Percentiles rank a stretch among this genome's conserved stretches.
Evolutionary conservation across 2,888 invertebrate species (phyloP).

Genomic region (Hypsopygia costalis): DNA sequence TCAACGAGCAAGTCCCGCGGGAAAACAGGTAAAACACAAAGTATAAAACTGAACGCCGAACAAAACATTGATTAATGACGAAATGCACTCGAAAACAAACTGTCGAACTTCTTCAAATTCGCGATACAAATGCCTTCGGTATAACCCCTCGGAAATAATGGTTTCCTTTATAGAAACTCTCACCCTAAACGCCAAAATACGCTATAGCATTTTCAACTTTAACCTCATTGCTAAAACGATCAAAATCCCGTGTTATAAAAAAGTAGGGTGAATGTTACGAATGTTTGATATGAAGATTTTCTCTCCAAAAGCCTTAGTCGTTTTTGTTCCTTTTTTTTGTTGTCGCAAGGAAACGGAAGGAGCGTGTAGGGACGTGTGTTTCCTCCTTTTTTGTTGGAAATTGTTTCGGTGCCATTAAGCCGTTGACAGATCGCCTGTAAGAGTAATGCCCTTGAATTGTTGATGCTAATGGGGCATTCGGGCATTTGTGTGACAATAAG

Average conservation of each 20-base stretch:
- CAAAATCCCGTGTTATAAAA: slow-evolving; percentile 17
- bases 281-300: slow-evolving; percentile 59
- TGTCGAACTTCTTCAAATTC: slow-evolving; percentile 80
- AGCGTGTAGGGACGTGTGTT: slow-evolving; percentile 70
- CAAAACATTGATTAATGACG: slow-evolving; percentile 79
- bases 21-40: slow-evolving; percentile 72
- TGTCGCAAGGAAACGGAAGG: slow-evolving; percentile 67
- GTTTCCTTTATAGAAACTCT: slow-evolving; percentile 61
- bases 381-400: slow-evolving; percentile 78
- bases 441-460: slow-evolving; percentile 71
- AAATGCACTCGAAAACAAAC: slow-evolving; percentile 81
- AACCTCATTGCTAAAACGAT: accelerated
- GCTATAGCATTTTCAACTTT: slow-evolving; percentile 24
- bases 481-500: slow-evolving; percentile 53
- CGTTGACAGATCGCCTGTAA: slow-evolving; percentile 74
- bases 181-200: slow-evolving; percentile 29
- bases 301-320: slow-evolving; percentile 34
- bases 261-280: slow-evolving; percentile 40
- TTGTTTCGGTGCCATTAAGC: slow-evolving; percentile 79
- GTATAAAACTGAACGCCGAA: slow-evolving; percentile 60
- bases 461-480: slow-evolving; percentile 35
- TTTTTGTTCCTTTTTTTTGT: slow-evolving; percentile 68
- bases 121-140: slow-evolving; percentile 73
- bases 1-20: slow-evolving; percentile 52
- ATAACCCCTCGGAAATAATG: slow-evolving; percentile 77